Base-by-base conservation (phyloP, 2,888 invertebrate species). In the Deilephila elpenor region DNA sequence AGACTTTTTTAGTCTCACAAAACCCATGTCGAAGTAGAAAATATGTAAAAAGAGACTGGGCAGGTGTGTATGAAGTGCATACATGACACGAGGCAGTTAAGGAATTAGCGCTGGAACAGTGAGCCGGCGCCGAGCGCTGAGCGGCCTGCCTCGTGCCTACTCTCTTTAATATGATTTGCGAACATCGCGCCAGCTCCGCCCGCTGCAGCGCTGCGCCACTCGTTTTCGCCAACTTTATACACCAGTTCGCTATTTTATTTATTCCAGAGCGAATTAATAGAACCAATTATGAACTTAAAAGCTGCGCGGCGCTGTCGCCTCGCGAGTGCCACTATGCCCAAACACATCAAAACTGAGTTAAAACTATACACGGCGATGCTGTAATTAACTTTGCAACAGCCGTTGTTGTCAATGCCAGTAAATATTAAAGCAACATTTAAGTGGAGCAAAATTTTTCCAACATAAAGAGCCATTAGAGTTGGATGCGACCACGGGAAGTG, bases 401-500 rank as follows among this genome's bases (percentile, higher is more conserved):
- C 7, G 1, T 17, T 17, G 29, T 61, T 61, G 25, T 29, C 32
- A 17, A 56, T 64, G 8, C 1, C n/a, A 7, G 34, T 19, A 8
- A 6, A 20, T n/a, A 37, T 37, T 56, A 7, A 44, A 37, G n/a
- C 4, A 72, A 72, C 34, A 56, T 64, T 37, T 20, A 44, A 62
- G 61, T 62, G 51, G 64, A 62, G 72, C 25, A 56, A 64, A 53
- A 64, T 72, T 56, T 72, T 25, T 72, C 89, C 88, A 90, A 90
- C 85, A 89, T 90, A 91, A 91, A 91, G 89, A 88, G 83, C 91
- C 90, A 93, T 93, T 93, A 91, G 88, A 90, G 89, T 87, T 85
- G 88, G 87, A 89, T 92, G 94, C 88, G 93, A 91, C 91, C 86
- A 88, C 90, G 90, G 90, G 91, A 92, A 92, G 91, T 93, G 89